Evolutionary conservation across 2,888 invertebrate genomes (phyloP), one percentile per base, ranked within the genome.

Genomic region (Baronia brevicornis): DNA sequence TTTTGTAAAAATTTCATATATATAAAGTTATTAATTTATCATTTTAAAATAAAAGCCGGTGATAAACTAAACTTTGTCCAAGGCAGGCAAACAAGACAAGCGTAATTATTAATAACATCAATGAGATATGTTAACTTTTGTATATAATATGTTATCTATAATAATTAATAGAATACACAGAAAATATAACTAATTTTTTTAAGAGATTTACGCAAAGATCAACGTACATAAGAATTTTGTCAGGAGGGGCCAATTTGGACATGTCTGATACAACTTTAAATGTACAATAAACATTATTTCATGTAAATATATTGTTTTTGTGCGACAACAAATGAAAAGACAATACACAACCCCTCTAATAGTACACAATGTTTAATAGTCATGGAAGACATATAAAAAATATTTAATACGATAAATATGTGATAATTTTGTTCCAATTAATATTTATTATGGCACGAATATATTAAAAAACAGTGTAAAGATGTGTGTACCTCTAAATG

Each of bases 61-160:
- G n/a, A n/a, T n/a, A n/a, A n/a, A n/a, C n/a, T 41, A 45, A 52
- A 50, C n/a, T 39, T 41, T 45, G 43, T 41, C 47, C 46, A 54
- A 41, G 45, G 8, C 31, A 18, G 22, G 19, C 46, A 41, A 43
- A 40, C 60, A 60, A 54, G 58, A 36, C 48, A 52, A 49, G 54
- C 25, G 51, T 40, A 44, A 52, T 52, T 48, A 52, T 52, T 53
- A 48, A 48, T 45, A 58, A 64, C 57, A 60, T 50, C 51, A 46
- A 60, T 63, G 53, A 63, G 73, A 72, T 71, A 73, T 72, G 73
- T 73, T 60, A 67, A 70, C 51, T 46, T 66, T 61, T 56, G 59
- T 61, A 54, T 54, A 59, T 55, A 48, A 57, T 54, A 44, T 48
- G 48, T 47, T 56, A 44, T 49, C 36, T 39, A 48, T 41, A 40